A percentile compares a stretch with the other conserved stretches of the same genome.
These are phyloP conservation scores for Rhamnusium bicolor DNA, from an alignment of 2,888 invertebrate genomes.

Conservation along the genomic window DNA sequence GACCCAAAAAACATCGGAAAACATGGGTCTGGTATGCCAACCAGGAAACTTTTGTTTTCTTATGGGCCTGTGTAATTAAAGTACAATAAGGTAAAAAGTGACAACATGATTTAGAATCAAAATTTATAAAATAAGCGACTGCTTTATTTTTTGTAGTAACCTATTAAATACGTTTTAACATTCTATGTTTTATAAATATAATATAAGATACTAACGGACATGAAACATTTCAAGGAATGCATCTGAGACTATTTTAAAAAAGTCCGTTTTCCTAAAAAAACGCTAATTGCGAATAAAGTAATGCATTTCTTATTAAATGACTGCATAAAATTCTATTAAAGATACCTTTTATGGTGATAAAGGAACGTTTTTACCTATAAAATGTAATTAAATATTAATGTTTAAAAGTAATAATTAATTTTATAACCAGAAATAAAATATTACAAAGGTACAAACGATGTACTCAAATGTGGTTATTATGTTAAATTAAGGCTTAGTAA, in stretches of 20 bases:
- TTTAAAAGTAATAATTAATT: conserved; percentile 11
- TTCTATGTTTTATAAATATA: no score
- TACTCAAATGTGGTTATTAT: conserved; percentile 12
- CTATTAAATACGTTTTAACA: no score
- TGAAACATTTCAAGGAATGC: not conserved
- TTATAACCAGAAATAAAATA: conserved; percentile 7
- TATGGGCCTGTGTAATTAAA: no score
- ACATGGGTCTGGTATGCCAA: no score
- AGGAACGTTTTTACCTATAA: not conserved
- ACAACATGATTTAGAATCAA: no score
- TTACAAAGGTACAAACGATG: conserved; percentile 6
- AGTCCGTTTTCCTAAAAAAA: not conserved
- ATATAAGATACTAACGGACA: no score
- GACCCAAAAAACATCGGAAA: no score
- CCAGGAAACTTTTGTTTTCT: no score
- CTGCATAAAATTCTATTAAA: not conserved
- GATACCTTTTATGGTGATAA: not conserved
- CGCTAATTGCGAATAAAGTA: not conserved
- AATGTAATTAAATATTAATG: not conserved
- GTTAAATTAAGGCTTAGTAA: conserved; percentile 1
- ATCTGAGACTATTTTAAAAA: not conserved
- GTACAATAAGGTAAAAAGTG: no score
- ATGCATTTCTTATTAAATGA: not conserved
- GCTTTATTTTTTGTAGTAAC: no score
- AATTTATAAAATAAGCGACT: no score